Evolutionary conservation across 2,888 invertebrate genomes (phyloP).

Genomic region (Girardia tigrina): DNA sequence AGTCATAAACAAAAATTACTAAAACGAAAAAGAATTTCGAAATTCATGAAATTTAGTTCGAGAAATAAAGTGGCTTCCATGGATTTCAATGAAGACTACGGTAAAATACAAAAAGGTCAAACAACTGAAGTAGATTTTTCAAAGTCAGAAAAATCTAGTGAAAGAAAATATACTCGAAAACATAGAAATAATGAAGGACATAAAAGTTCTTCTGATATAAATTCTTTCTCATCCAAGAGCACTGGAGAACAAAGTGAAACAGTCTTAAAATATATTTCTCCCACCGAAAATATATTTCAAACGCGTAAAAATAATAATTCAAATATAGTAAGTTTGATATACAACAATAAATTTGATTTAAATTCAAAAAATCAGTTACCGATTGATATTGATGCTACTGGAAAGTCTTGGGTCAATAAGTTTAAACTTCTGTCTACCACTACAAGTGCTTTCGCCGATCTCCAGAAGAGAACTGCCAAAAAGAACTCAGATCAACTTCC

Average conservation of each 20-base stretch:
- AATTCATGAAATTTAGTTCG: neutral
- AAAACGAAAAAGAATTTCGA: neutral
- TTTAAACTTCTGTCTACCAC: neutral
- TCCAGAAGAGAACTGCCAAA: neutral
- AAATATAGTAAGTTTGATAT: neutral
- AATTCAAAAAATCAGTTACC: neutral
- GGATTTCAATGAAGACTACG: neutral
- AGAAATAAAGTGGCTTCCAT: neutral
- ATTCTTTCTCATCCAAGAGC: neutral
- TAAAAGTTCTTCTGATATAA: neutral
- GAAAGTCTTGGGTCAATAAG: slow-evolving; percentile 27
- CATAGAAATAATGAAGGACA: neutral
- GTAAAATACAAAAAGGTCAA: neutral
- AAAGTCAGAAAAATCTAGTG: neutral
- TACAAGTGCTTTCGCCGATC: neutral
- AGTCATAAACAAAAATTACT: neutral
- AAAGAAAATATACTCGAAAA: neutral
- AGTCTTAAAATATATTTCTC: neutral
- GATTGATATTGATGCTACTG: slow-evolving; percentile 30
- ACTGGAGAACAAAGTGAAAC: neutral
- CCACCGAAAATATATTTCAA: neutral
- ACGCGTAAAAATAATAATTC: neutral
- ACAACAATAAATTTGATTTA: no score
- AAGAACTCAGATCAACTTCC: neutral
- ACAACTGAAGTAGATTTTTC: neutral